A percentile compares a stretch with the other conserved stretches of the same genome.
Evolutionary conservation across 2,113 vertebrate genomes (phyloP).

Genomic region (Antechinus flavipes): DNA sequence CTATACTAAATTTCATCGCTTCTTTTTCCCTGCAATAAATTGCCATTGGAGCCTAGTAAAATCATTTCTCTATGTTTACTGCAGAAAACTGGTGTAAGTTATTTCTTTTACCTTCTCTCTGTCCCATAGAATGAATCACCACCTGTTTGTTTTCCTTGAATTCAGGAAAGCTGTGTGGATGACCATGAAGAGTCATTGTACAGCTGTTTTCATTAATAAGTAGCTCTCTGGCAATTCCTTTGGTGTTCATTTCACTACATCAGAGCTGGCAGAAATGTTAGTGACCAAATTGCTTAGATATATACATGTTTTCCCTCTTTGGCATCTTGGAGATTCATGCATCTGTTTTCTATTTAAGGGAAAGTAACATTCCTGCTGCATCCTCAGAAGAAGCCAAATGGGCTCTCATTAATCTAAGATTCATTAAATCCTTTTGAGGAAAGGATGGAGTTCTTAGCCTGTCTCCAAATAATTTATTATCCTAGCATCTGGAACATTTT

Average conservation of each 20-base stretch:
- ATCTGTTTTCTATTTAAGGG: not conserved
- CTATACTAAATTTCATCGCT: constrained; percentile 62
- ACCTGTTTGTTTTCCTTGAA: not conserved
- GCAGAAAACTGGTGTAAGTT: constrained; percentile 58
- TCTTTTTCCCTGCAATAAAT: constrained; percentile 57
- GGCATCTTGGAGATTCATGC: not conserved
- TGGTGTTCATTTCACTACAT: not conserved
- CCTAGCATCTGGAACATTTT: not conserved
- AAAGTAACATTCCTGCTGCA: not conserved
- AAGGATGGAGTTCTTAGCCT: not conserved
- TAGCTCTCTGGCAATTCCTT: not conserved
- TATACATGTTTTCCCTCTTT: not conserved
- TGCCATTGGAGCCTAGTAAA: constrained; percentile 64
- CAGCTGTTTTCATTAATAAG: constrained; percentile 17
- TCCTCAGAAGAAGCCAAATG: not conserved
- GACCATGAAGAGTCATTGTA: constrained; percentile 36
- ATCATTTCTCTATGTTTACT: constrained; percentile 57
- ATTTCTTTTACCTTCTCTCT: constrained; percentile 51
- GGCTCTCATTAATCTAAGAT: not conserved
- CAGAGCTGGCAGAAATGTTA: not conserved
- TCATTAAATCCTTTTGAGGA: not conserved
- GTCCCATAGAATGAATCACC: constrained; percentile 9
- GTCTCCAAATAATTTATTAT: not conserved
- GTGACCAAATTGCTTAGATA: not conserved
- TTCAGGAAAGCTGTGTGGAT: constrained; percentile 1